phyloP scores from a whole-genome alignment of 2,888 invertebrate genomes.

The Mesopsocus fuscifrons region DNA sequence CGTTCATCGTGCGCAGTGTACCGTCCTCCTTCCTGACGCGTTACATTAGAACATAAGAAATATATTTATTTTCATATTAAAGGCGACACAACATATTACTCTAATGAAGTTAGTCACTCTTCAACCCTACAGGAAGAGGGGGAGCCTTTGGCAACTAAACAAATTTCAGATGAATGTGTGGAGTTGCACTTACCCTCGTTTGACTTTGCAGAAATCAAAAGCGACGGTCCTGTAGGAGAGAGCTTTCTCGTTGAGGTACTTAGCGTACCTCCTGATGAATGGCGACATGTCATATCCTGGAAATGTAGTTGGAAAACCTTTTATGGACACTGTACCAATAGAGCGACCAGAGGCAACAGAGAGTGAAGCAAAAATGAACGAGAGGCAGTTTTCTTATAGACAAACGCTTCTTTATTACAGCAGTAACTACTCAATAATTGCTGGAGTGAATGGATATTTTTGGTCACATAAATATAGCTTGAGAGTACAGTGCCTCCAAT shows the following conservation, averaged over 20 bases:
- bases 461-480: too few relatives aligned
- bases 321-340: conserved; percentile 13
- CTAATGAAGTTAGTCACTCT: too few relatives aligned
- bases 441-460: too few relatives aligned
- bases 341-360: conserved; percentile 12
- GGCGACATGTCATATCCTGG: conserved; percentile 99
- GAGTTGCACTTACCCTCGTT: conserved; percentile 89
- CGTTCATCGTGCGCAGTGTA: conserved; percentile 87
- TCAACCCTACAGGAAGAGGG: too few relatives aligned
- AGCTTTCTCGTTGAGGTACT: conserved; percentile 98
- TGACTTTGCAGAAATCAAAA: conserved; percentile 99
- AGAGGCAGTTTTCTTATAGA: too few relatives aligned
- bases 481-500: too few relatives aligned
- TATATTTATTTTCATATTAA: conserved; percentile 9
- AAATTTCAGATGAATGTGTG: too few relatives aligned
- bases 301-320: conserved; percentile 17
- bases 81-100: not conserved
- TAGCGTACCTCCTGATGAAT: conserved; percentile 95
- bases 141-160: too few relatives aligned
- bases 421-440: too few relatives aligned
- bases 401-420: too few relatives aligned
- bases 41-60: conserved; percentile 18
- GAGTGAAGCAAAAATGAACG: too few relatives aligned
- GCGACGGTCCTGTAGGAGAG: conserved; percentile 96
- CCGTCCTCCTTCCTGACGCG: conserved; percentile 95